Evolutionary conservation across 2,888 invertebrate genomes (phyloP).

Genomic region (Rosalia funebris): DNA sequence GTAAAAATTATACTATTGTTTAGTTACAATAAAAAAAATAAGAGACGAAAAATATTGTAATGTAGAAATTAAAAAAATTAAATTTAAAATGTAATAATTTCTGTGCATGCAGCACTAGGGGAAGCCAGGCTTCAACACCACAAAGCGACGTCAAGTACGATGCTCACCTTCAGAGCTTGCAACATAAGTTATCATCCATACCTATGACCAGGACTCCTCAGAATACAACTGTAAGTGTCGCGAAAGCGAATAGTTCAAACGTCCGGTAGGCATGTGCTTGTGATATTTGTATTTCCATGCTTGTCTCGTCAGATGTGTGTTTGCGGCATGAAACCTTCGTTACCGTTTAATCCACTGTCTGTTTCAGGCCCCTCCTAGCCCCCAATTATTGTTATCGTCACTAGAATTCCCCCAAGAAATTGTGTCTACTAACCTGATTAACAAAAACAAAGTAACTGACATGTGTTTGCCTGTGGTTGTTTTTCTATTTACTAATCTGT

Average conservation of each 20-base stretch:
- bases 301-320: too few species aligned
- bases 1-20: too few species aligned
- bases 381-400: constrained; percentile 67
- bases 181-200: constrained; percentile 74
- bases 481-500: background rate
- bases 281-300: too few species aligned
- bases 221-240: constrained; percentile 61
- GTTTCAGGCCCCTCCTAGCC: constrained; percentile 69
- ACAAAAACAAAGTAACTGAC: constrained; percentile 42
- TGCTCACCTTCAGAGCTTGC: constrained; percentile 75
- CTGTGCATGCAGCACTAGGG: too few species aligned
- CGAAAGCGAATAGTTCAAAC: background rate
- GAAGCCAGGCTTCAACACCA: constrained; percentile 72
- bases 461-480: background rate
- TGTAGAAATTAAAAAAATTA: too few species aligned
- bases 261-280: constrained; percentile 11
- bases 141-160: constrained; percentile 74
- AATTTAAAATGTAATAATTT: too few species aligned
- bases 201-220: constrained; percentile 59
- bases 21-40: too few species aligned
- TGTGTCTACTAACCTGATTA: constrained; percentile 38
- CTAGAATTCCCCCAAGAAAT: constrained; percentile 54
- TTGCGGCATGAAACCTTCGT: too few species aligned
- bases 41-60: too few species aligned
- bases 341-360: too few species aligned